Evolutionary conservation across 2,113 vertebrate species (phyloP).

Genomic region (Ardeotis arabs): DNA sequence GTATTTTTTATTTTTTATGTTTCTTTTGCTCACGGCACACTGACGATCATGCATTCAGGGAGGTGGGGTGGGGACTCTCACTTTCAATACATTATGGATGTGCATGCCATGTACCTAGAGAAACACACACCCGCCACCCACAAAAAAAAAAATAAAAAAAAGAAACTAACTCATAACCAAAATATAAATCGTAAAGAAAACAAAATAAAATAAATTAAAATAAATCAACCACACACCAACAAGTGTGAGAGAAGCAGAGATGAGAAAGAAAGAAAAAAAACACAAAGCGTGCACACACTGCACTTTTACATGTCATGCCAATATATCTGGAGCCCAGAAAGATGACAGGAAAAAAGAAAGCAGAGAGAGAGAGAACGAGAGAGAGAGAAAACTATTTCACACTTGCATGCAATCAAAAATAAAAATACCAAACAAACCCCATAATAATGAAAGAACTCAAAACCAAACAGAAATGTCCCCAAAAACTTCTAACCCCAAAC

Average conservation of each 20-base stretch:
- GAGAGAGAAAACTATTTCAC: constrained; percentile 62
- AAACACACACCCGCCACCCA: constrained; percentile 53
- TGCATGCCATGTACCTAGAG: constrained; percentile 81
- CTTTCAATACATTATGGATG: constrained; percentile 78
- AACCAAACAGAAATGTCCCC: constrained; percentile 68
- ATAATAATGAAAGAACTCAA: background rate
- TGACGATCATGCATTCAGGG: constrained; percentile 86
- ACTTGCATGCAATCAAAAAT: constrained; percentile 80
- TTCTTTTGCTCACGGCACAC: constrained; percentile 75
- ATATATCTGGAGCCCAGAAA: constrained; percentile 44
- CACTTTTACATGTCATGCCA: constrained; percentile 70
- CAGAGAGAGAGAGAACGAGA: background rate
- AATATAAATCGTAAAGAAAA: constrained; percentile 10
- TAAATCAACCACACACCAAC: constrained; percentile 23
- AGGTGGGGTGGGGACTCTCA: constrained; percentile 54
- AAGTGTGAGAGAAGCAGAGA: constrained; percentile 42
- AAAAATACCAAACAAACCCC: constrained; percentile 57
- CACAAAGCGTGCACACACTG: constrained; percentile 72
- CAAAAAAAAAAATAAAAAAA: constrained; percentile 42
- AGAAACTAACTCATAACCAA: background rate
- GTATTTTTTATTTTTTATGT: constrained; percentile 77
- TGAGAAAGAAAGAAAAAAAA: constrained; percentile 35
- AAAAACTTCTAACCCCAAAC: constrained; percentile 72
- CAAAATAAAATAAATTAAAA: background rate
- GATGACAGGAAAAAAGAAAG: background rate